Evolutionary conservation across 2,888 invertebrate species (phyloP).

Genomic region (Imbricaverruca yamaguchii): DNA sequence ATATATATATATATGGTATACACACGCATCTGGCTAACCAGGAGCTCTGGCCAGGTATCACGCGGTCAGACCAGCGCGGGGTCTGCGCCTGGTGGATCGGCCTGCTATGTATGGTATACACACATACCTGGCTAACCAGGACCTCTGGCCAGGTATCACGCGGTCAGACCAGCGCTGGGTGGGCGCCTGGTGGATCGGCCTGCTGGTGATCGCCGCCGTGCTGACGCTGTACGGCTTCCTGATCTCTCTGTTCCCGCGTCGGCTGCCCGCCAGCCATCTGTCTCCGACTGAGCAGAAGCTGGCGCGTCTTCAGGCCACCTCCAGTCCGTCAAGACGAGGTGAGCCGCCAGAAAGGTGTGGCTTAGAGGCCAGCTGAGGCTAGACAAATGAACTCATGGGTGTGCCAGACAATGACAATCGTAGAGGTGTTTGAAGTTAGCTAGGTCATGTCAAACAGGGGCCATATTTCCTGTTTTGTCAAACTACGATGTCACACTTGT

Average conservation of each 20-base stretch:
- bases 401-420: too few species aligned
- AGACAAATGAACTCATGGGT: too few species aligned
- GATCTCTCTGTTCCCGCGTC: conserved; percentile 29
- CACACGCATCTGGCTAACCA: too few species aligned
- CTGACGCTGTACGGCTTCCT: conserved; percentile 40
- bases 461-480: too few species aligned
- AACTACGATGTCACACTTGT: too few species aligned
- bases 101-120: conserved; percentile 35
- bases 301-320: background rate
- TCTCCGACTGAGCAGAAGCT: background rate
- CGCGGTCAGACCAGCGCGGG: conserved; percentile 39
- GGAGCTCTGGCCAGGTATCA: conserved; percentile 26
- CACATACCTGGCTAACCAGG: too few species aligned
- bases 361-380: too few species aligned
- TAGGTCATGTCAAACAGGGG: too few species aligned
- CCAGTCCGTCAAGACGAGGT: background rate
- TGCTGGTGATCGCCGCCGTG: conserved; percentile 41
- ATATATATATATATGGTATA: too few species aligned
- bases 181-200: conserved; percentile 48
- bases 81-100: conserved; percentile 49
- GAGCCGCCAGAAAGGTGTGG: too few species aligned
- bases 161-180: conserved; percentile 41
- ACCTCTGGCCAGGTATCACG: conserved; percentile 26
- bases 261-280: conserved; percentile 12
- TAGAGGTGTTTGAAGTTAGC: too few species aligned